These are phyloP conservation scores for Agriopis aurantiaria DNA, from an alignment of 2,888 invertebrate species.

Conservation along the genomic window DNA sequence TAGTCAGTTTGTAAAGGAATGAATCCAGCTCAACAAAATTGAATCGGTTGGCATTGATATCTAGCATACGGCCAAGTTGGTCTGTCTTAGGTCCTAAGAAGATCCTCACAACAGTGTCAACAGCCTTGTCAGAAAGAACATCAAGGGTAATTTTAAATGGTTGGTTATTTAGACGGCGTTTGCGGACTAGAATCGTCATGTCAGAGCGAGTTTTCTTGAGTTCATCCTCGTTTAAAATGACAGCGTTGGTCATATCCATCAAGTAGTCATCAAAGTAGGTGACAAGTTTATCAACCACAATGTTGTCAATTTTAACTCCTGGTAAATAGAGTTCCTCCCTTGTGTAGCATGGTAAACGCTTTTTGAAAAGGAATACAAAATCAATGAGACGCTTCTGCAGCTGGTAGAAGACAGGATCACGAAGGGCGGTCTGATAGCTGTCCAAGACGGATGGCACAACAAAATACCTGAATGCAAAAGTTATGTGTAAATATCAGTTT, in stretches of 20 bases:
- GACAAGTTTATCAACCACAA: conserved; percentile 88
- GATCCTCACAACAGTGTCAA: conserved; percentile 88
- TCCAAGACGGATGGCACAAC: conserved; percentile 87
- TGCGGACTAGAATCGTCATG: conserved; percentile 84
- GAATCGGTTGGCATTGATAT: conserved; percentile 86
- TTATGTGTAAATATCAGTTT: not conserved
- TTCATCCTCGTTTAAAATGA: conserved; percentile 79
- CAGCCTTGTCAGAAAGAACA: conserved; percentile 85
- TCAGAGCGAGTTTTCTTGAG: conserved; percentile 78
- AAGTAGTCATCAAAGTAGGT: conserved; percentile 90
- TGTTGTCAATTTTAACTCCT: conserved; percentile 88
- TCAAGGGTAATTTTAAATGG: conserved; percentile 87
- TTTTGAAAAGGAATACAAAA: conserved; percentile 87
- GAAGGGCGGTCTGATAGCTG: conserved; percentile 88
- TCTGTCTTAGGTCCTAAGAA: conserved; percentile 91
- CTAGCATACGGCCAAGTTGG: conserved; percentile 82
- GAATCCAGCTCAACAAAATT: conserved; percentile 89
- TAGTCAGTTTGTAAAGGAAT: conserved; percentile 86
- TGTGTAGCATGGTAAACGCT: conserved; percentile 86
- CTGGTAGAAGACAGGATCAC: conserved; percentile 91
- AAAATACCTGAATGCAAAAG: conserved; percentile 72
- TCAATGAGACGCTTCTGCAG: conserved; percentile 88
- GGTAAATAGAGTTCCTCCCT: conserved; percentile 87
- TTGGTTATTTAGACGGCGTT: conserved; percentile 88
- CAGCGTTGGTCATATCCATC: conserved; percentile 86